Conservation (phyloP, 2,888 invertebrate genomes). For the Aporophyla lueneburgensis region DNA sequence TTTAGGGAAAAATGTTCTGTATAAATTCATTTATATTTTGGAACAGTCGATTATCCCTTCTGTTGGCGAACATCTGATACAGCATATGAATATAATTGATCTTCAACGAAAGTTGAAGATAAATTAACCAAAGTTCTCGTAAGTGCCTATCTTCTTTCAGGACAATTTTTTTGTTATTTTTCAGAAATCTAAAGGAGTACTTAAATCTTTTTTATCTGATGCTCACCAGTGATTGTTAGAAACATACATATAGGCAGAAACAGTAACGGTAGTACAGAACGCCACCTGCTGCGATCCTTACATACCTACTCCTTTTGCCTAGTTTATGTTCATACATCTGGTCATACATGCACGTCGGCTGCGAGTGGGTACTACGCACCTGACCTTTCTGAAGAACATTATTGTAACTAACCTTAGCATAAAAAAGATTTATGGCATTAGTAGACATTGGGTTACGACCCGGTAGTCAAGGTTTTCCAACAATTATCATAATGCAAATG, state of each 20-base stretch:
- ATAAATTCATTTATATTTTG: neutral
- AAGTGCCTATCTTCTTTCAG: no score
- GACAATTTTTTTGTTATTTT: neutral
- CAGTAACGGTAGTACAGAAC: no score
- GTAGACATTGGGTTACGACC: slow-evolving; percentile 14
- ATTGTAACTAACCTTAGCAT: neutral
- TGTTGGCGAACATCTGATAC: neutral
- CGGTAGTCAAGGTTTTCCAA: slow-evolving; percentile 41
- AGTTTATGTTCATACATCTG: no score
- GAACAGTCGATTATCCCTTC: neutral
- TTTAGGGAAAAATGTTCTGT: slow-evolving; percentile 16
- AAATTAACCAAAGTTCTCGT: neutral
- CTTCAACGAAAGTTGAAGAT: no score
- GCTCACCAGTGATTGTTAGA: neutral
- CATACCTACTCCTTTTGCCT: no score
- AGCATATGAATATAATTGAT: neutral
- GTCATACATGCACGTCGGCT: no score
- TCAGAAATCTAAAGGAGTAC: slow-evolving; percentile 2
- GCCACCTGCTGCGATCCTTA: no score
- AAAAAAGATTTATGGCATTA: slow-evolving; percentile 23
- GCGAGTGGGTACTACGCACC: no score
- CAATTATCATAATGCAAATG: slow-evolving; percentile 43
- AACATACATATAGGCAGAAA: no score
- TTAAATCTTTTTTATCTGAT: neutral
- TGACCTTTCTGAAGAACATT: no score